phyloP scores from a whole-genome alignment of 2,797 vertebrate species.

The Mallotus villosus region DNA sequence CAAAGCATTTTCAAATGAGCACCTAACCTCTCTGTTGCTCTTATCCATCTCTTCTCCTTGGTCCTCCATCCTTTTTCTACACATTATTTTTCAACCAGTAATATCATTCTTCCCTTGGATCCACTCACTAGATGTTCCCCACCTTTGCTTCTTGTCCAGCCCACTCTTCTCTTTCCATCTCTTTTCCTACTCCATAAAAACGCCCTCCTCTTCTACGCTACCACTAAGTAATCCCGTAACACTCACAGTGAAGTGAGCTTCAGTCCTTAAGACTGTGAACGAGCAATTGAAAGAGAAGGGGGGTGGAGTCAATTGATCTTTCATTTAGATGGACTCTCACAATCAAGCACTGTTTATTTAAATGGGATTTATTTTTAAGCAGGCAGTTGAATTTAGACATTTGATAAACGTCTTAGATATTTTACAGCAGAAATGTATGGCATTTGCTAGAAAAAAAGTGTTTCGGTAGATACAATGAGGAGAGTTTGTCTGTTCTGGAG shows the following conservation, averaged over 20 bases:
- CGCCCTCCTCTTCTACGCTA: conserved; percentile 2
- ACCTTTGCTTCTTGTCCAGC: not conserved
- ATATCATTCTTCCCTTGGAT: not conserved
- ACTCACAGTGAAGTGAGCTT: conserved; percentile 11
- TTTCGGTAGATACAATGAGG: too few species aligned
- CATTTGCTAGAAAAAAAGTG: not conserved
- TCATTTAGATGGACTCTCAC: not conserved
- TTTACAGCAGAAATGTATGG: not conserved
- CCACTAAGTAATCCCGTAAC: not conserved
- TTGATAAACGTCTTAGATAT: not conserved
- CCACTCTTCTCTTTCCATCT: not conserved
- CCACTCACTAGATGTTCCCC: not conserved
- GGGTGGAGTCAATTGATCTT: conserved; percentile 23
- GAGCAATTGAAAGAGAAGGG: conserved; percentile 19
- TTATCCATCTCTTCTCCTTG: not conserved
- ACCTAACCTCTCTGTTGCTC: not conserved
- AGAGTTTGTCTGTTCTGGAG: too few species aligned
- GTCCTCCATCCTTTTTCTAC: not conserved
- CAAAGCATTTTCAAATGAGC: conserved; percentile 1
- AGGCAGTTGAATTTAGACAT: not conserved
- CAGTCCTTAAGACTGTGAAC: conserved; percentile 15
- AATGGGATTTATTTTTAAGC: conserved; percentile 19
- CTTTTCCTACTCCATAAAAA: not conserved
- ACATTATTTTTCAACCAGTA: not conserved
- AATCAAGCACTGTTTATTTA: conserved; percentile 33